Evolutionary conservation across 2,797 vertebrate species (phyloP).

Genomic region (Sebastes diaconus): DNA sequence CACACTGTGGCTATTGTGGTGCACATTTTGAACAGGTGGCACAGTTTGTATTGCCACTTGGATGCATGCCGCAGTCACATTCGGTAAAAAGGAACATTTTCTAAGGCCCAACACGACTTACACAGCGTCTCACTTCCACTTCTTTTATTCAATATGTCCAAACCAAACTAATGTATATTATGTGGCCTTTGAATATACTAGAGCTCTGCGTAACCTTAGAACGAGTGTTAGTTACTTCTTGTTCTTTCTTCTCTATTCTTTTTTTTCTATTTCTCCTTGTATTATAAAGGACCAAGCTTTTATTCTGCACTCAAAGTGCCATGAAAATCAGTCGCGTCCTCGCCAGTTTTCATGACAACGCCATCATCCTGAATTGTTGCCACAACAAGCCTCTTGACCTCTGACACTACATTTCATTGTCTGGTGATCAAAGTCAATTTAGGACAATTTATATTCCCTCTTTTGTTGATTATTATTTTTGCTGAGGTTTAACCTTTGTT

Average conservation of each 20-base stretch:
- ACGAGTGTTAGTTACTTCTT: background rate
- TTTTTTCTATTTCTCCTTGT: background rate
- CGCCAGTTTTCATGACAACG: conserved; percentile 23
- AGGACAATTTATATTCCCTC: background rate
- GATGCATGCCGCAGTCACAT: background rate
- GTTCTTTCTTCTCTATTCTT: background rate
- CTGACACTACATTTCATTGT: conserved; percentile 35
- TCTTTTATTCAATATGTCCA: conserved; percentile 1
- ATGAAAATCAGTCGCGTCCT: conserved; percentile 23
- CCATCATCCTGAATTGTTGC: conserved; percentile 9
- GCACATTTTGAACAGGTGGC: background rate
- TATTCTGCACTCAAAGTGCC: conserved; percentile 12
- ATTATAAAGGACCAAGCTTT: conserved; percentile 15
- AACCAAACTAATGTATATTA: background rate
- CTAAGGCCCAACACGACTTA: too few relatives aligned
- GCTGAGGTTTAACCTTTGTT: conserved; percentile 29
- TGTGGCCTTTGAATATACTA: background rate
- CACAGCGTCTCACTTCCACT: background rate
- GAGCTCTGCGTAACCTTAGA: background rate
- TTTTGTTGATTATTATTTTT: conserved; percentile 19
- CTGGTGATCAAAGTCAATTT: conserved; percentile 37
- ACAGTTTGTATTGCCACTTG: background rate
- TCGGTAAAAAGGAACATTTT: background rate
- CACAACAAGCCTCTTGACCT: conserved; percentile 50
- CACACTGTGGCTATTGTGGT: background rate